phyloP scores from a whole-genome alignment of 2,797 vertebrate genomes.

The Macroramphosus scolopax region DNA sequence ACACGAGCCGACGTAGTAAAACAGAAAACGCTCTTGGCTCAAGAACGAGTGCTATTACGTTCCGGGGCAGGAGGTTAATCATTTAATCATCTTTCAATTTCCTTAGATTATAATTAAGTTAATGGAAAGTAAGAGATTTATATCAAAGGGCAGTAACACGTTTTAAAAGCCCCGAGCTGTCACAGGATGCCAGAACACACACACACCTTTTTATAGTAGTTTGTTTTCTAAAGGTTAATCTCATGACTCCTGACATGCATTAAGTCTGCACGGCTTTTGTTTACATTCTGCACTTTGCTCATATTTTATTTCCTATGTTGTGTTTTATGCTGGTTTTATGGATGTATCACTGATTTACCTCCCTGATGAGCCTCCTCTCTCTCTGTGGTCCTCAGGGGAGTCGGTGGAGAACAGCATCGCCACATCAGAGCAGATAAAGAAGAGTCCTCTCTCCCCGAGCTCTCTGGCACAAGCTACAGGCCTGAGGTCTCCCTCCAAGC shows the following conservation, averaged over 20 bases:
- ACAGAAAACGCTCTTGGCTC: constrained; percentile 31
- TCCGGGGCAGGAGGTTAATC: constrained; percentile 49
- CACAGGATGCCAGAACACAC: too few relatives aligned
- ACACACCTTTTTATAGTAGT: background rate
- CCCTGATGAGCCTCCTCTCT: constrained; percentile 2
- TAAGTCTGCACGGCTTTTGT: too few relatives aligned
- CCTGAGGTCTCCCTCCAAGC: constrained; percentile 63
- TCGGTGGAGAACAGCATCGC: constrained; percentile 79
- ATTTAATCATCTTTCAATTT: constrained; percentile 59
- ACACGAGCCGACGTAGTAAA: constrained; percentile 29
- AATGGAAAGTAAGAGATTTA: constrained; percentile 56
- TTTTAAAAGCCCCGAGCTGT: constrained; percentile 21
- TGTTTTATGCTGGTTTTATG: too few relatives aligned
- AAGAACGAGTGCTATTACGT: constrained; percentile 23
- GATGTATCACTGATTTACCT: too few relatives aligned
- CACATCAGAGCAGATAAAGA: constrained; percentile 82
- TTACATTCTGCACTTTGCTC: too few relatives aligned
- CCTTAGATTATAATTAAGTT: constrained; percentile 57
- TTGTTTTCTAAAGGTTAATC: background rate
- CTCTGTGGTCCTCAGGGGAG: constrained; percentile 73
- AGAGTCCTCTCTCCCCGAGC: constrained; percentile 81
- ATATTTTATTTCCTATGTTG: too few relatives aligned
- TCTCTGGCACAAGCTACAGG: constrained; percentile 55
- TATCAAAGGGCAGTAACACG: constrained; percentile 31
- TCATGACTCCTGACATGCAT: too few relatives aligned